Evolutionary conservation across 2,888 invertebrate genomes (phyloP).

Genomic region (Campaea margaritaria): DNA sequence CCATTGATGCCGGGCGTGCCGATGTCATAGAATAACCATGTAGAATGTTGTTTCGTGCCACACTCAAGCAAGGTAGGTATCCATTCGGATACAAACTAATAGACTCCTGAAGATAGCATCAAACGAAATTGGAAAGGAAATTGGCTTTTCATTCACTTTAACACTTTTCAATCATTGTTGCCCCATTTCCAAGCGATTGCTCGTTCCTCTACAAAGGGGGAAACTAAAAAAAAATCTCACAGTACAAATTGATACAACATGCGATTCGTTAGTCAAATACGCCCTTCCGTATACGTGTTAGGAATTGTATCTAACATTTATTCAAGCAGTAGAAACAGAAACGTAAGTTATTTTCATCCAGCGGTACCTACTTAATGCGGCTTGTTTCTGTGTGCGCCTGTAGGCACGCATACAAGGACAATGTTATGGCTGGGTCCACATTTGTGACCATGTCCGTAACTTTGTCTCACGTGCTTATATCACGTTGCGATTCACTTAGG

Average conservation of each 20-base stretch:
- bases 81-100: background rate
- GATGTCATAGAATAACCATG: too few relatives aligned
- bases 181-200: slow-evolving; percentile 21
- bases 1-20: too few relatives aligned
- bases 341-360: too few relatives aligned
- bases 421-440: too few relatives aligned
- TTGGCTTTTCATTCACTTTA: slow-evolving; percentile 18
- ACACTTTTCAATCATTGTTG: slow-evolving; percentile 25
- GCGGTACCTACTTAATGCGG: too few relatives aligned
- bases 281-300: slow-evolving; percentile 29
- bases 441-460: too few relatives aligned
- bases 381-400: too few relatives aligned
- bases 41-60: too few relatives aligned
- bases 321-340: too few relatives aligned
- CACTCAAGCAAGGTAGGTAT: background rate
- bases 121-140: slow-evolving; percentile 9
- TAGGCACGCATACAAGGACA: too few relatives aligned
- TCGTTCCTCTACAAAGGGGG: slow-evolving; percentile 16
- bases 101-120: background rate
- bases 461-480: too few relatives aligned
- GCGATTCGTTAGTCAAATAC: slow-evolving; percentile 29
- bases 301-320: background rate
- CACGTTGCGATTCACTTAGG: too few relatives aligned
- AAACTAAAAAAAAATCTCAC: slow-evolving; percentile 30
- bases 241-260: slow-evolving; percentile 23